These are phyloP conservation scores for Linnaemya tessellans DNA, from an alignment of 2,888 invertebrate genomes.

Conservation along the genomic window DNA sequence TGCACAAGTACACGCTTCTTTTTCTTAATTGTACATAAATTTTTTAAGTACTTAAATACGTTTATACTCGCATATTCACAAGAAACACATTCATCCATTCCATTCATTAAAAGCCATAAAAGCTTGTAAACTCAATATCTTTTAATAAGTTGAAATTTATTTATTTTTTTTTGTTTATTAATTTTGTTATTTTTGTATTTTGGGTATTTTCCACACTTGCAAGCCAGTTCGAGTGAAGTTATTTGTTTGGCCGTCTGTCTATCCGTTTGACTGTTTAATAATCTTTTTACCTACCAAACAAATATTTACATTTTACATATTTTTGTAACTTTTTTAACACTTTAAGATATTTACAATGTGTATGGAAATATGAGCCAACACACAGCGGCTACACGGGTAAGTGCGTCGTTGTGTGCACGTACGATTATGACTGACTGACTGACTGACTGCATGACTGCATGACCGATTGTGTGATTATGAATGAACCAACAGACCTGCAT, in stretches of 20 bases:
- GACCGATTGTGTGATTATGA: conserved; percentile 17
- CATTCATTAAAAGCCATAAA: conserved; percentile 40
- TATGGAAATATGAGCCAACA: not conserved
- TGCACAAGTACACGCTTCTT: conserved; percentile 18
- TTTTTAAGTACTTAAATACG: conserved; percentile 8
- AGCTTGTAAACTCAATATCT: conserved; percentile 46
- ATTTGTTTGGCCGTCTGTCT: too few species aligned
- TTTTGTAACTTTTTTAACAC: conserved; percentile 70
- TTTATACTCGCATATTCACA: not conserved
- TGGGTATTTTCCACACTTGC: conserved; percentile 26
- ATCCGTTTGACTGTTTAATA: conserved; percentile 27
- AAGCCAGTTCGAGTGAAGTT: not conserved
- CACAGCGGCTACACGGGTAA: not conserved
- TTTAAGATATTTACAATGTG: conserved; percentile 61
- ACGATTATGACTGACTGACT: not conserved
- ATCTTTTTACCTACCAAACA: conserved; percentile 65
- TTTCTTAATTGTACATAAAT: not conserved
- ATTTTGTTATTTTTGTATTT: not conserved
- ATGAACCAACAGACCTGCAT: conserved; percentile 16
- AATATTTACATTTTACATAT: conserved; percentile 72
- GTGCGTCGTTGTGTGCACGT: not conserved
- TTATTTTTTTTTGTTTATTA: not conserved
- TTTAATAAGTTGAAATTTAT: conserved; percentile 26
- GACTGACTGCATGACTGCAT: not conserved
- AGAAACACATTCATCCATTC: not conserved